These are phyloP conservation scores for Osmoderma eremita DNA, from an alignment of 2,888 invertebrate species.

Conservation along the genomic window DNA sequence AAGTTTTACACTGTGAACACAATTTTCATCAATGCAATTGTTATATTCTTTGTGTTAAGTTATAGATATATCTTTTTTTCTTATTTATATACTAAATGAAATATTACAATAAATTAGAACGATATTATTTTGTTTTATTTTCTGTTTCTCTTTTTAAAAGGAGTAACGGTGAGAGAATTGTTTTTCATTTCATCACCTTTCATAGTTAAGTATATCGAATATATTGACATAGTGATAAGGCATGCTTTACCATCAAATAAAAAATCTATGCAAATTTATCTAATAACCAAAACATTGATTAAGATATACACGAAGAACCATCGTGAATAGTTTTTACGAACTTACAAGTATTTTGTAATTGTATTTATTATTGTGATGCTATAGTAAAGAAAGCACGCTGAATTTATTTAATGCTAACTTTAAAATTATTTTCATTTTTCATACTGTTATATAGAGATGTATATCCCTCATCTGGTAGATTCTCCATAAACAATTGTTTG, in stretches of 20 bases:
- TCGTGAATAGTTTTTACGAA: constrained; percentile 37
- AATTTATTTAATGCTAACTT: constrained; percentile 34
- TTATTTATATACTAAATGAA: constrained; percentile 48
- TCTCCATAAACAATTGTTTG: too few relatives aligned
- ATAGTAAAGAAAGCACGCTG: constrained; percentile 38
- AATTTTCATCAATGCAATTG: constrained; percentile 49
- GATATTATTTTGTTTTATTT: constrained; percentile 43
- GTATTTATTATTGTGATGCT: constrained; percentile 42
- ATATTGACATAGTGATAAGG: constrained; percentile 41
- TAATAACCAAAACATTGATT: constrained; percentile 32
- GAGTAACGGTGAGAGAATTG: background rate
- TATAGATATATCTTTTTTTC: constrained; percentile 48
- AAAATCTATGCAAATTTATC: constrained; percentile 32
- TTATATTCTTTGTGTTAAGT: constrained; percentile 38
- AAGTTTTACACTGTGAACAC: constrained; percentile 38
- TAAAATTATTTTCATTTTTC: constrained; percentile 24
- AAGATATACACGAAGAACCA: constrained; percentile 18
- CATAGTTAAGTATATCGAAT: constrained; percentile 13
- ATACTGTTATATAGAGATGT: constrained; percentile 11
- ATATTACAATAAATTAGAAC: constrained; percentile 43
- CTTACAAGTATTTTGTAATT: constrained; percentile 41
- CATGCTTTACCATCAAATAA: constrained; percentile 41
- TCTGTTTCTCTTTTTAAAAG: background rate
- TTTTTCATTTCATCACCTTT: constrained; percentile 16
- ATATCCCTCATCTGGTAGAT: background rate